Percentiles rank a stretch among this genome's conserved stretches.
phyloP scores from a whole-genome alignment of 2,113 vertebrate species.

The Montifringilla adamsi region DNA sequence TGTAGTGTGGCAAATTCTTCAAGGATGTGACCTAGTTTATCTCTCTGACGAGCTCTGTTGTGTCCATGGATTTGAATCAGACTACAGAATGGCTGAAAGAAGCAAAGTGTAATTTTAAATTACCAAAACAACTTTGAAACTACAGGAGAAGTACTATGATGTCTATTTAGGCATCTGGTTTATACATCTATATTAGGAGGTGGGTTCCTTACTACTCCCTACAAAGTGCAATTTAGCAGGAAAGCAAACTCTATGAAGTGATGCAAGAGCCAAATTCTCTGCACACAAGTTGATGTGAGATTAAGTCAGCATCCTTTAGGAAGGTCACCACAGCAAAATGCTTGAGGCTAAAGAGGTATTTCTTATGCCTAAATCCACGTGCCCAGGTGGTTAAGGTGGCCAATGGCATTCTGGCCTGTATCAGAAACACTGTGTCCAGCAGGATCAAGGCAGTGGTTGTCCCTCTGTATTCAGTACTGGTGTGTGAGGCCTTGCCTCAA shows the following conservation, averaged over 20 bases:
- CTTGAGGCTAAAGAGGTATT: neutral
- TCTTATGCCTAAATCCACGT: neutral
- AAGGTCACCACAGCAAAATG: neutral
- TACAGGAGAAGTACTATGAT: neutral
- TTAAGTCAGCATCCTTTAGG: neutral
- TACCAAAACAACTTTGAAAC: neutral
- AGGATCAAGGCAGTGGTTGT: neutral
- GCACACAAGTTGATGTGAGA: neutral
- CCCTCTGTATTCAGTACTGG: fast-evolving
- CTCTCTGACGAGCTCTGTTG: conserved; percentile 95
- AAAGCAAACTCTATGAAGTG: neutral
- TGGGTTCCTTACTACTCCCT: neutral
- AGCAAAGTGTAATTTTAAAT: neutral
- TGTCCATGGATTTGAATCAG: conserved; percentile 98
- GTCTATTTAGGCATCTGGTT: neutral
- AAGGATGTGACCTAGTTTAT: conserved; percentile 96
- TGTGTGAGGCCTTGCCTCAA: fast-evolving
- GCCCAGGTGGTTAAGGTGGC: neutral
- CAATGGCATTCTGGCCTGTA: neutral
- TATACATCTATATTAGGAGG: neutral
- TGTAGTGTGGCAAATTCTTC: conserved; percentile 98
- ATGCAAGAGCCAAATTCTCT: neutral
- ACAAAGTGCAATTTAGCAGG: neutral
- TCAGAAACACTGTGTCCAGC: neutral
- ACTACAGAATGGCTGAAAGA: conserved; percentile 93